Evolutionary conservation across 2,888 invertebrate species (phyloP).

Genomic region (Halocaridina rubra): DNA sequence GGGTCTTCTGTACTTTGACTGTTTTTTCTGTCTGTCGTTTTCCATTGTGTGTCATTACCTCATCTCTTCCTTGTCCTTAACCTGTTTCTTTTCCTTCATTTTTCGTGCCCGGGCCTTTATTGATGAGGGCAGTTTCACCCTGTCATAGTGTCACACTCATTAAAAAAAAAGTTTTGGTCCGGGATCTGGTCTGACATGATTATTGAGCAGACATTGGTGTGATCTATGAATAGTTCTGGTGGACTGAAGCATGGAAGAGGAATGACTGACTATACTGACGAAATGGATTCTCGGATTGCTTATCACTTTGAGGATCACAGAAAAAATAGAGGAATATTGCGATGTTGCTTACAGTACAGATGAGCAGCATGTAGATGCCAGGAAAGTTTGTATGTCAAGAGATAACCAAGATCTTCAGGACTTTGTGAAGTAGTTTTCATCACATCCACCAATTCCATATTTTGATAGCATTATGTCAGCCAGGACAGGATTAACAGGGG

Average conservation of each 20-base stretch:
- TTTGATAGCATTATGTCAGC: background rate
- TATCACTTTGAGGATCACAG: background rate
- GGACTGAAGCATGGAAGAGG: background rate
- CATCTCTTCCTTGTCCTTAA: no score
- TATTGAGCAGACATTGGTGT: background rate
- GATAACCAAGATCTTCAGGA: background rate
- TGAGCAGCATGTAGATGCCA: background rate
- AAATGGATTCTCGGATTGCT: no score
- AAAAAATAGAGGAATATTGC: background rate
- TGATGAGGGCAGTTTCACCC: no score
- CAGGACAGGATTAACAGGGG: background rate
- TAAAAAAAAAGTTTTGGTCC: background rate
- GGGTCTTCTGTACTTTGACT: no score
- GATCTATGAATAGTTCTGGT: background rate
- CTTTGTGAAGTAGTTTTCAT: background rate
- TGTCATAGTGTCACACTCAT: no score
- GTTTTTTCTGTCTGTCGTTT: no score
- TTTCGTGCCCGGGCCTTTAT: no score
- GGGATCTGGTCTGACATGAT: background rate
- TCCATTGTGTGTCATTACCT: no score
- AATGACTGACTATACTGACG: background rate
- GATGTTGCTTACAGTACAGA: background rate
- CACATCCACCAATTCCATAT: background rate
- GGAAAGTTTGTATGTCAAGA: background rate
- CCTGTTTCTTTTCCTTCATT: no score